Evolutionary conservation across 2,797 vertebrate genomes (phyloP).

Genomic region (Anguilla anguilla): DNA sequence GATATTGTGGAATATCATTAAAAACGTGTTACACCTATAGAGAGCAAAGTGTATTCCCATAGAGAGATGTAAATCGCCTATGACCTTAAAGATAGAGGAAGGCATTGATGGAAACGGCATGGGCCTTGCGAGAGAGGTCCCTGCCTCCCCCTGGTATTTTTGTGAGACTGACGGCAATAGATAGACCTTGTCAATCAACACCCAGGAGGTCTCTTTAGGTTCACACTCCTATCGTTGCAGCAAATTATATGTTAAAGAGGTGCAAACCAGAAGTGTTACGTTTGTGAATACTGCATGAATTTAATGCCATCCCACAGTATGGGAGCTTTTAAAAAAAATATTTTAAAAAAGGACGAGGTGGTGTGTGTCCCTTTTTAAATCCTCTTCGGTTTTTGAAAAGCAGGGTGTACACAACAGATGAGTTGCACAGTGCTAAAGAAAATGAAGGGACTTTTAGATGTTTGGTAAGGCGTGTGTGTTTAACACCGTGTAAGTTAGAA

Average conservation of each 20-base stretch:
- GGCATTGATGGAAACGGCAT: not conserved
- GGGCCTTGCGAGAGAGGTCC: not conserved
- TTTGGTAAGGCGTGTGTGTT: not conserved
- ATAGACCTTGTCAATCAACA: not conserved
- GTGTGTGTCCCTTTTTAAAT: not conserved
- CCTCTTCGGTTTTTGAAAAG: not conserved
- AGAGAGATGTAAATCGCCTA: not conserved
- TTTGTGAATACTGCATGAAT: too few species aligned
- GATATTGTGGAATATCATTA: too few species aligned
- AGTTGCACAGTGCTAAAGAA: not conserved
- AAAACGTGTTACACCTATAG: too few species aligned
- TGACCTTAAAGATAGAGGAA: not conserved
- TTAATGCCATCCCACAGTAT: too few species aligned
- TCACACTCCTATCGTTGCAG: not conserved
- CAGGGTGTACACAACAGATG: not conserved
- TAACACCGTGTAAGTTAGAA: not conserved
- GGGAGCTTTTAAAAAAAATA: too few species aligned
- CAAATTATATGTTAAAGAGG: not conserved
- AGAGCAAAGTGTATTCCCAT: too few species aligned
- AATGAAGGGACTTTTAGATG: not conserved
- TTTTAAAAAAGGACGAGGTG: too few species aligned
- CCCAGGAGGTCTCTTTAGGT: not conserved
- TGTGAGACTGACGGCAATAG: not conserved
- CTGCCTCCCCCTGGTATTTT: not conserved
- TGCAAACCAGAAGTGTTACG: too few species aligned